These are phyloP conservation scores for Xenopus borealis DNA, from an alignment of 2,113 vertebrate genomes.

Conservation along the genomic window DNA sequence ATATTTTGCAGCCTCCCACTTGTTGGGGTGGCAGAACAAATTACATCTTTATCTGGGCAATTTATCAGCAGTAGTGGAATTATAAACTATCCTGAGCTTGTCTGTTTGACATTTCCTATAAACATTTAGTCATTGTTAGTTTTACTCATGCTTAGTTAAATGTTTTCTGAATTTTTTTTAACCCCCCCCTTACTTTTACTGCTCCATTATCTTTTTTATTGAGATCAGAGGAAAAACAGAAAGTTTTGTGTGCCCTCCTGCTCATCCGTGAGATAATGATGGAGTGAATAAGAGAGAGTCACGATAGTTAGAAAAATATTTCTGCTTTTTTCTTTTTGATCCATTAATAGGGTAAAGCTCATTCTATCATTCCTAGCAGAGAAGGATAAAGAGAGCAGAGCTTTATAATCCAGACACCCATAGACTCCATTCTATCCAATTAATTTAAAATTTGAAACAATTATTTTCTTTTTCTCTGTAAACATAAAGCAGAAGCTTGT, in stretches of 20 bases:
- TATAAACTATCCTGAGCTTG: background rate
- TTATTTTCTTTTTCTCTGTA: too few relatives aligned
- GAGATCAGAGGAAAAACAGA: background rate
- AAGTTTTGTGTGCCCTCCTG: background rate
- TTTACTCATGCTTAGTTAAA: background rate
- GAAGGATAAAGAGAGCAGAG: too few relatives aligned
- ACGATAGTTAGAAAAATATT: too few relatives aligned
- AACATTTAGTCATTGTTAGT: constrained; percentile 17
- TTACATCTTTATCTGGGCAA: constrained; percentile 8
- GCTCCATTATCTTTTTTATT: background rate
- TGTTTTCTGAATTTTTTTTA: background rate
- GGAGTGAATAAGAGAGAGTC: too few relatives aligned
- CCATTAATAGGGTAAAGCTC: too few relatives aligned
- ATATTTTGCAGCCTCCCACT: background rate
- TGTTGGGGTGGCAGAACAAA: constrained; percentile 9
- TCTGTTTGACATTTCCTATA: background rate
- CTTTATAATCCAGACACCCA: too few relatives aligned
- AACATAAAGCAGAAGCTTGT: too few relatives aligned
- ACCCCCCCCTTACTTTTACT: background rate
- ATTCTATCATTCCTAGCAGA: too few relatives aligned
- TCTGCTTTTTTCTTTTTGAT: too few relatives aligned
- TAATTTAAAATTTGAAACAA: too few relatives aligned
- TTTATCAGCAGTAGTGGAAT: constrained; percentile 14
- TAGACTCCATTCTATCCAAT: too few relatives aligned
- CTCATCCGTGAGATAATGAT: background rate